A percentile compares a stretch with the other conserved stretches of the same genome.
Conservation (phyloP, 2,888 invertebrate genomes). For the Leucophenga montana region DNA sequence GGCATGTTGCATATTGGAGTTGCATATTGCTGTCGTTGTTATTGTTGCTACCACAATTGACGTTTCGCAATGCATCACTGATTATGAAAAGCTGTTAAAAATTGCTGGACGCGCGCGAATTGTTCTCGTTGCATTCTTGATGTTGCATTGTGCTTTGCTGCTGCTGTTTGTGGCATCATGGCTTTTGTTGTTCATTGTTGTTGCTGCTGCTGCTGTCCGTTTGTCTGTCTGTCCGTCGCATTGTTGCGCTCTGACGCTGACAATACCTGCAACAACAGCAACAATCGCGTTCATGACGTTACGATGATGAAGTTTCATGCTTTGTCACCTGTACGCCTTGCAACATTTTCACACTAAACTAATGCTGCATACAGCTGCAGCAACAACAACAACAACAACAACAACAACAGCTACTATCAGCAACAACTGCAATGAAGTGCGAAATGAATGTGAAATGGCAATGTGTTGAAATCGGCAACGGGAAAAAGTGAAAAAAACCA, state of each 20-base stretch:
- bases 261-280: slow-evolving; percentile 11
- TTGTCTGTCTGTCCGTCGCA: neutral
- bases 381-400: slow-evolving; percentile 23
- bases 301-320: slow-evolving; percentile 66
- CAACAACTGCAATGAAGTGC: slow-evolving; percentile 47
- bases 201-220: slow-evolving; percentile 56
- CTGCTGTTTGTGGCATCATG: slow-evolving; percentile 49
- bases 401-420: slow-evolving; percentile 9
- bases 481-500: neutral
- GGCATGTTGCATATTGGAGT: slow-evolving; percentile 10
- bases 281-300: slow-evolving; percentile 41
- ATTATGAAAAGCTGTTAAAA: slow-evolving; percentile 67
- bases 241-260: slow-evolving; percentile 27
- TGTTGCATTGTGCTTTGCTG: slow-evolving; percentile 26
- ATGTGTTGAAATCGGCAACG: slow-evolving; percentile 35
- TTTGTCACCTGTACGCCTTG: slow-evolving; percentile 54
- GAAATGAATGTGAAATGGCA: slow-evolving; percentile 61
- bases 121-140: slow-evolving; percentile 50
- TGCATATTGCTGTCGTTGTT: neutral
- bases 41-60: slow-evolving; percentile 24
- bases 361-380: slow-evolving; percentile 8
- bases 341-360: slow-evolving; percentile 42
- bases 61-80: slow-evolving; percentile 61
- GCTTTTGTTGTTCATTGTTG: slow-evolving; percentile 50
- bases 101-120: slow-evolving; percentile 62